Conservation (phyloP, 2,113 vertebrate species). For the Gila orcuttii region DNA sequence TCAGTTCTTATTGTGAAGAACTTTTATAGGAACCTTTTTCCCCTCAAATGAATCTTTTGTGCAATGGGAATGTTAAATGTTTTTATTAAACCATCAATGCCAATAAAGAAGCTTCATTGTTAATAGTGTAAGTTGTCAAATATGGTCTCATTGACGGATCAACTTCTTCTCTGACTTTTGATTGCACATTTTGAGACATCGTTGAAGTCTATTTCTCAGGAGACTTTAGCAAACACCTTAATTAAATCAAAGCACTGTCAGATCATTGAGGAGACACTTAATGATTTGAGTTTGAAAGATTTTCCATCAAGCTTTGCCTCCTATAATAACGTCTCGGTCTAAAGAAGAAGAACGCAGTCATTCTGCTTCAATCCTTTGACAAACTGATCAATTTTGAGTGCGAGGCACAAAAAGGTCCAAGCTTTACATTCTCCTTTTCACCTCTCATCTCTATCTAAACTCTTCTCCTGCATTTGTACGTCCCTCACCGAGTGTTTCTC, state of each 20-base stretch:
- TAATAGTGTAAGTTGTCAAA: no score
- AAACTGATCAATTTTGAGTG: background rate
- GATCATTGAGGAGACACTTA: no score
- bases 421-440: no score
- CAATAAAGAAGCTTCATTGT: no score
- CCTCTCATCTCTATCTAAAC: background rate
- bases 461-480: background rate
- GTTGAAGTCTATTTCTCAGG: background rate
- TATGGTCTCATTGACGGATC: no score
- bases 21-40: no score
- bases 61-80: no score
- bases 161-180: background rate
- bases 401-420: no score
- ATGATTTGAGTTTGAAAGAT: background rate
- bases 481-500: background rate
- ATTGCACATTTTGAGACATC: background rate
- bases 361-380: background rate
- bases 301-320: background rate
- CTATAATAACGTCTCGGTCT: background rate
- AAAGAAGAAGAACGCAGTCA: background rate
- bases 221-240: background rate
- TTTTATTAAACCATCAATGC: no score
- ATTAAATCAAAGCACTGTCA: background rate
- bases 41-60: no score
- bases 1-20: no score